Evolutionary conservation across 1,140 invertebrate species (phyloP).

Genomic region (Sarcophaga bullata): DNA sequence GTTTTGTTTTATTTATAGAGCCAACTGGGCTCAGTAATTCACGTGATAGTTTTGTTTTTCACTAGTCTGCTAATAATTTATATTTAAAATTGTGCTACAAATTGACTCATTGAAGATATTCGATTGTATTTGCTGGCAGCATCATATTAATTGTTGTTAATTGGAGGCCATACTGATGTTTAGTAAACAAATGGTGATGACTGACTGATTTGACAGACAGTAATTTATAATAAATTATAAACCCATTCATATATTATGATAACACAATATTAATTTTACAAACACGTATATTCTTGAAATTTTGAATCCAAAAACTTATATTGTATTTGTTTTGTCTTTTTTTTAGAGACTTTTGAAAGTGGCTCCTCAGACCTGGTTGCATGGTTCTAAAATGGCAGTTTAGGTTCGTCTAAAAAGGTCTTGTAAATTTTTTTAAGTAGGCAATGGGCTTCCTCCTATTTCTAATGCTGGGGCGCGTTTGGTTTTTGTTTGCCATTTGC

Average conservation of each 20-base stretch:
- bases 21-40: neutral
- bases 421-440: conserved; percentile 90
- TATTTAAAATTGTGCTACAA: conserved; percentile 4
- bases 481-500: conserved; percentile 81
- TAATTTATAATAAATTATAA: no score
- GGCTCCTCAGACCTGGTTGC: conserved; percentile 80
- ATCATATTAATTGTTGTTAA: conserved; percentile 9
- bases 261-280: no score
- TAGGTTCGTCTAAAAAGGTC: conserved; percentile 92
- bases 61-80: neutral
- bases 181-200: no score
- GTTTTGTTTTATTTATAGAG: neutral
- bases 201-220: no score
- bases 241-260: no score
- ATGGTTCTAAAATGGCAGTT: conserved; percentile 90
- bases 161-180: neutral
- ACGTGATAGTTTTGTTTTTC: neutral
- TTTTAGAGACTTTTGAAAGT: conserved; percentile 87
- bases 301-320: no score
- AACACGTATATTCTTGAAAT: no score
- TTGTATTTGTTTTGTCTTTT: conserved; percentile 43
- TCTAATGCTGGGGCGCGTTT: conserved; percentile 72
- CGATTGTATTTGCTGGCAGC: neutral
- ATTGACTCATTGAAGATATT: neutral
- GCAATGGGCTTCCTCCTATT: conserved; percentile 80